Evolutionary conservation across 2,888 invertebrate species (phyloP), one percentile per base, ranked within the genome.

Genomic region (Strigamia maritima): DNA sequence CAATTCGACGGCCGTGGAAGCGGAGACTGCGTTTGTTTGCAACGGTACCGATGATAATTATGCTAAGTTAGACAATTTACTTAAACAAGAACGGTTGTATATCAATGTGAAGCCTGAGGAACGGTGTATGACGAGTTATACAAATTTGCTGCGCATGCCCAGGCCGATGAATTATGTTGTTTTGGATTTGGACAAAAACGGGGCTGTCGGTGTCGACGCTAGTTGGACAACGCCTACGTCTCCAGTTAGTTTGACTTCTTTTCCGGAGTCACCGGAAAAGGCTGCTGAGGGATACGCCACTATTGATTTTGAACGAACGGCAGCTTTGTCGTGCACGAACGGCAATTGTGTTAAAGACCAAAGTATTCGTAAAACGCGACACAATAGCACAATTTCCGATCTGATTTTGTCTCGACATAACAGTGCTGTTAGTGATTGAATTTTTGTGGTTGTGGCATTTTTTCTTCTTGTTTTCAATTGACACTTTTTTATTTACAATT

Each of bases 251-350:
- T 81, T 82, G 22, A 80, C 82, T 81, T 83, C 84, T 1, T 85
- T 86, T 19, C 88, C 88, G 0, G 89, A 89, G 16, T 89, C 89
- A 14, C 76, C 70, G 79, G 70, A 38, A 74, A 40, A 54, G 60
- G 65, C 40, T 60, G 76, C 74, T 75, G 80, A 80, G 75, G 92
- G 93, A 77, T 97, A 96, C 85, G 94, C 94, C 10, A 93, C 93
- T 0, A 98, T 97, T 83, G 97, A 97, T 87, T 97, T 97, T 86
- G 92, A 95, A 83, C 94, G 94, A 87, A 97, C 97, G 0, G 93
- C 92, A 79, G 97, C 97, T 26, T 89, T 97, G 35, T 93, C 93
- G 24, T 91, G 92, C 84, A 93, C 94, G 35, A 92, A 92, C 40
- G 92, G 92, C 83, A 90, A 91, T 6, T 90, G 90, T 76, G 88